A percentile compares a stretch with the other conserved stretches of the same genome.
These are phyloP conservation scores for Galaxias olidus DNA, from an alignment of 2,797 vertebrate genomes.

Conservation along the genomic window DNA sequence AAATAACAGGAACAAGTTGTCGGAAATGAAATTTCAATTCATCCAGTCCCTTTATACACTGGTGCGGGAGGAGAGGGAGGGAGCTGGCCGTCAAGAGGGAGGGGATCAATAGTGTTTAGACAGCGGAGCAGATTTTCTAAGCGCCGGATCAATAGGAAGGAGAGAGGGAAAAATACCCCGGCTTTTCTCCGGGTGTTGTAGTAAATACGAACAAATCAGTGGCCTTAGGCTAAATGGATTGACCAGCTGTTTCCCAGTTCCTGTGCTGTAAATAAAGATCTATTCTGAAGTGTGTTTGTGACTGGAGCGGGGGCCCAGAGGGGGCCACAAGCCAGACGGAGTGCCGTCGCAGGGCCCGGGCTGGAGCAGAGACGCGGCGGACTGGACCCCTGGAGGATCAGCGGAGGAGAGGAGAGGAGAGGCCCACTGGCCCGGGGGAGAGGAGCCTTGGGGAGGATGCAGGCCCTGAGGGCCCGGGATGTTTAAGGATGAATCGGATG, in stretches of 20 bases:
- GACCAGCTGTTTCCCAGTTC: conserved; percentile 84
- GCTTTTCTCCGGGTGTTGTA: conserved; percentile 84
- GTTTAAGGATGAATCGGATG: too few relatives aligned
- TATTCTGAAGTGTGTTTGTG: conserved; percentile 71
- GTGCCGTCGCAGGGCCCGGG: conserved; percentile 48
- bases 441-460: neutral
- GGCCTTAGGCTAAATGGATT: conserved; percentile 92
- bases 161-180: conserved; percentile 82
- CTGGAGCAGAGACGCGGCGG: conserved; percentile 43
- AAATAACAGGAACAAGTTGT: conserved; percentile 93
- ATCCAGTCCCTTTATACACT: conserved; percentile 90
- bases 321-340: conserved; percentile 40
- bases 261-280: conserved; percentile 84
- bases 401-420: conserved; percentile 28
- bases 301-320: conserved; percentile 62
- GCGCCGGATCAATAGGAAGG: conserved; percentile 89
- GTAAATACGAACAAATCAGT: conserved; percentile 88
- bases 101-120: conserved; percentile 95
- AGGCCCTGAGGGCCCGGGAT: too few relatives aligned
- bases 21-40: conserved; percentile 95
- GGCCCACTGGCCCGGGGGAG: conserved; percentile 8
- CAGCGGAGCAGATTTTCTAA: conserved; percentile 92
- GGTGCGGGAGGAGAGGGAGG: conserved; percentile 57
- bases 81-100: conserved; percentile 80
- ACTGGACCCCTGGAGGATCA: conserved; percentile 34